phyloP scores from a whole-genome alignment of 2,888 invertebrate genomes.

The Habroteleia sp. region DNA sequence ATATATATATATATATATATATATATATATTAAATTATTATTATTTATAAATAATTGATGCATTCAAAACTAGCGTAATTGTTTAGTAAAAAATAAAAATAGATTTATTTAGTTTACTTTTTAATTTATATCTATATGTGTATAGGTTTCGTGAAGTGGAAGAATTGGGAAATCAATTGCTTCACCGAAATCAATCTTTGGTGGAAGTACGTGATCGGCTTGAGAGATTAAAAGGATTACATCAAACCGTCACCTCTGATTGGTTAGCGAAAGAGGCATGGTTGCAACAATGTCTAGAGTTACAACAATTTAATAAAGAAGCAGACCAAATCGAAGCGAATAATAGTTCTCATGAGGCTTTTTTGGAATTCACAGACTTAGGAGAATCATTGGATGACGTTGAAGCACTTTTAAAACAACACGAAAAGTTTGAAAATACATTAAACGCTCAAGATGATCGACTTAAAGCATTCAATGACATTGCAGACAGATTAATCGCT shows the following conservation, averaged over 20 bases:
- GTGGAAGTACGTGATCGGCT: constrained; percentile 89
- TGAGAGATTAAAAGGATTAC: constrained; percentile 87
- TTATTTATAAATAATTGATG: no score
- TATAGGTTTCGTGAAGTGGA: constrained; percentile 89
- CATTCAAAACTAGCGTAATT: no score
- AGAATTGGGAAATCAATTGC: constrained; percentile 88
- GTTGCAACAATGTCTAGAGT: constrained; percentile 92
- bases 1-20: no score
- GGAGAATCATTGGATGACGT: constrained; percentile 95
- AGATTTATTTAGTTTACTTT: no score
- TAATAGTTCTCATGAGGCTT: constrained; percentile 96
- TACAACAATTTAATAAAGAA: constrained; percentile 96
- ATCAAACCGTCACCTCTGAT: constrained; percentile 86
- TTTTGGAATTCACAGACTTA: constrained; percentile 92
- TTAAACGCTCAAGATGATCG: constrained; percentile 96
- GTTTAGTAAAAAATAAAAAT: no score
- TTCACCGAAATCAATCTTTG: constrained; percentile 88
- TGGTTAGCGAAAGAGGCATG: constrained; percentile 93
- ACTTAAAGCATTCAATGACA: constrained; percentile 89
- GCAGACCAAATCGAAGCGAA: constrained; percentile 98
- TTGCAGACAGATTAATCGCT: constrained; percentile 90
- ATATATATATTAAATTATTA: no score
- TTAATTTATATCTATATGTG: no score
- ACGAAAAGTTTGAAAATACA: constrained; percentile 96
- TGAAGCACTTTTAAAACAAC: constrained; percentile 94